Evolutionary conservation across 2,888 invertebrate genomes (phyloP), one percentile per base, ranked within the genome.

Genomic region (Listrodromus nycthemerus): DNA sequence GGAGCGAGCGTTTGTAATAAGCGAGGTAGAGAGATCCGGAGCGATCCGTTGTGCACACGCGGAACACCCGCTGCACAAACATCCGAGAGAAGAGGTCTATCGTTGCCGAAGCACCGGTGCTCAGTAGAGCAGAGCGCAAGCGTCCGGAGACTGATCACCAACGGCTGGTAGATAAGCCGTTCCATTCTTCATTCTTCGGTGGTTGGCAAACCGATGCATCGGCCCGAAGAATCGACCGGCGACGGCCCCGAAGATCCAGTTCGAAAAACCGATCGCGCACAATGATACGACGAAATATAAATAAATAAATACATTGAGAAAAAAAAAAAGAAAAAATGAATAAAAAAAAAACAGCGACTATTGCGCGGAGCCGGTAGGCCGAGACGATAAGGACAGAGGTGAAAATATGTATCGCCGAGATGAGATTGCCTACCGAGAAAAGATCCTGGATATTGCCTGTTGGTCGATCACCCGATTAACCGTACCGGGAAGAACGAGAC

Each of bases 61-160:
- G 55, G 77, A 82, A 77, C 82, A 82, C 82, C 82, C 82, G 82
- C 77, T 77, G 82, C 66, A 77, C 82, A 82, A 82, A 73, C 82
- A 71, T 82, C 77, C 70, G 52, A 48, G 65, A n/a, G 8, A 16
- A 67, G 67, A 45, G 41, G 24, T 66, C 65, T 66, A 33, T 66
- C 19, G 37, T 66, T 41, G 33, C 65, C 41, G 37, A 41, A 10
- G 33, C 65, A 10, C 33, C 41, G 19, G 33, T 41, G 33, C 37
- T 66, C 79, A 79, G 71, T 79, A 70, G 79, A 79, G 79, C 79
- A 55, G 37, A 71, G 50, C 61, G 30, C 63, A 80, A 37, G 48
- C 69, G 71, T 73, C 48, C 55, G 48, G 69, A 76, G 73, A 77
- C 41, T n/a, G 69, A 83, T 65, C 65, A 66, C 79, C 66, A 37